Evolutionary conservation across 37 sponge, comb jelly and placozoan genomes (phyloP).

Genomic region (Aphrocallistes beatrix): DNA sequence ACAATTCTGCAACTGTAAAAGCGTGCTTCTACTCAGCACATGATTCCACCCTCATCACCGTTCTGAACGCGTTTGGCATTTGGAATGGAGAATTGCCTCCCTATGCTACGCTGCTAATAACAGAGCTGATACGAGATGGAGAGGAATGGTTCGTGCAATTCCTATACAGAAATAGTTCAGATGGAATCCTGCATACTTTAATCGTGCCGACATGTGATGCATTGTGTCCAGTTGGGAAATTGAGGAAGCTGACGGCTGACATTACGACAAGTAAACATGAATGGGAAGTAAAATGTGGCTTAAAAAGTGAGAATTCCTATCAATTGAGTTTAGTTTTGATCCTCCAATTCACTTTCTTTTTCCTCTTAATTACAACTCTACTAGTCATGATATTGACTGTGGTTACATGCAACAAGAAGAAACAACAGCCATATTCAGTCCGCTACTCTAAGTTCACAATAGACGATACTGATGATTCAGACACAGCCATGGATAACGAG

Average conservation of each 20-base stretch:
- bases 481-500: no score
- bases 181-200: neutral
- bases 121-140: neutral
- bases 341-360: no score
- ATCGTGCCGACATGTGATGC: neutral
- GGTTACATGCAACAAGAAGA: neutral
- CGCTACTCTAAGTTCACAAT: neutral
- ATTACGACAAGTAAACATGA: neutral
- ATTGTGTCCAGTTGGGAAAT: neutral
- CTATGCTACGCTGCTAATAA: neutral
- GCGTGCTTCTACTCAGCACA: constrained; percentile 7
- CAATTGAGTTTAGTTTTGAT: no score
- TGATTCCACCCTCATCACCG: neutral
- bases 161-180: neutral
- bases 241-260: constrained; percentile 9
- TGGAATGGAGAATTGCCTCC: neutral
- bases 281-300: neutral
- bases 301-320: neutral
- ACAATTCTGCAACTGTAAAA: neutral
- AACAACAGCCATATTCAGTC: neutral
- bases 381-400: no score
- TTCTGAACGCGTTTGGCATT: neutral
- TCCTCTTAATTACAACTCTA: no score
- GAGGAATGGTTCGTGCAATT: neutral
- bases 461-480: neutral